These are phyloP conservation scores for Archips xylosteana DNA, from an alignment of 2,888 invertebrate species.

Conservation along the genomic window DNA sequence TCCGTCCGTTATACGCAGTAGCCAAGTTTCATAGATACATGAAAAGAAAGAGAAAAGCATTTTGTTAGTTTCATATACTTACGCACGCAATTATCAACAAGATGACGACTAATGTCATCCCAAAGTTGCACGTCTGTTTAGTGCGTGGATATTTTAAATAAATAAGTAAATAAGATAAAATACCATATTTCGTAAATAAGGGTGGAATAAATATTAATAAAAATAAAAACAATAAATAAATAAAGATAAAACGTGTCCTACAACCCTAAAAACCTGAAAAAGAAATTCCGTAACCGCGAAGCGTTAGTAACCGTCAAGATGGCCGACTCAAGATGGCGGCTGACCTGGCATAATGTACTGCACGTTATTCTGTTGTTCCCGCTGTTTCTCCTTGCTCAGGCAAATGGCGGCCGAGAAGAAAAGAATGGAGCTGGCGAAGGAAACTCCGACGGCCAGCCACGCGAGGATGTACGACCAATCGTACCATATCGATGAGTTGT, in stretches of 20 bases:
- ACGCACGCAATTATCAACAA: constrained; percentile 15
- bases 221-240: constrained; percentile 6
- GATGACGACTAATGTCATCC: background rate
- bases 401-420: constrained; percentile 93
- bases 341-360: constrained; percentile 96
- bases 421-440: constrained; percentile 90
- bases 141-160: constrained; percentile 6
- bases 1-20: constrained; percentile 68
- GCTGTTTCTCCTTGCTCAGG: constrained; percentile 90
- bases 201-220: background rate
- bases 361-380: constrained; percentile 91
- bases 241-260: background rate
- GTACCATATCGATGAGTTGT: constrained; percentile 90
- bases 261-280: constrained; percentile 23
- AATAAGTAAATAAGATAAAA: background rate
- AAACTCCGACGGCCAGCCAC: constrained; percentile 92
- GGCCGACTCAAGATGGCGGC: constrained; percentile 70
- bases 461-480: constrained; percentile 95
- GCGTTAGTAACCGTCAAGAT: constrained; percentile 70
- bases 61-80: constrained; percentile 70
- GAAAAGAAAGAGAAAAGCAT: constrained; percentile 84
- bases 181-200: background rate
- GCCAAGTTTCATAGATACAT: constrained; percentile 85
- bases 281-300: constrained; percentile 68
- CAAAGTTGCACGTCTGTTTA: background rate